Conservation (phyloP, 2,888 invertebrate genomes). For the Leptinotarsa tumamoca region DNA sequence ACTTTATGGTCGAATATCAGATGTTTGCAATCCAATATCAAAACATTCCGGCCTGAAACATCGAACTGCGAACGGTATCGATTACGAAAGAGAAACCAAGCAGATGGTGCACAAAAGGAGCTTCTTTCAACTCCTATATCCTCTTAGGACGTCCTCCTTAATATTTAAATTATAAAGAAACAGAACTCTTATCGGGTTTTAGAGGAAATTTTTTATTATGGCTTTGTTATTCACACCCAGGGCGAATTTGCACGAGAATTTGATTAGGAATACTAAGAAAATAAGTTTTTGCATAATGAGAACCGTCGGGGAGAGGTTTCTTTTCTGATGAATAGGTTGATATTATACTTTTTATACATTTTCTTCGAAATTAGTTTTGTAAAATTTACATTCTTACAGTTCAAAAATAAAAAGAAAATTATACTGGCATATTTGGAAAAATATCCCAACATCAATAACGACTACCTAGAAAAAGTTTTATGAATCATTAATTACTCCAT, state of each 20-base stretch:
- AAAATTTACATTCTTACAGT: too few species aligned
- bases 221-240: slow-evolving; percentile 27
- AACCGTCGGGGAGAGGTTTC: background rate
- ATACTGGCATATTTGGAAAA: too few species aligned
- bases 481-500: too few species aligned
- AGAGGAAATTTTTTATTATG: slow-evolving; percentile 24
- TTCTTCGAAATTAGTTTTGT: too few species aligned
- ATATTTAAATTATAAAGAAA: slow-evolving; percentile 45
- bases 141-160: slow-evolving; percentile 33
- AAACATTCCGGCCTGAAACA: slow-evolving; percentile 29
- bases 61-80: slow-evolving; percentile 28
- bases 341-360: too few species aligned
- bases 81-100: slow-evolving; percentile 41
- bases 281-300: background rate
- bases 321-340: too few species aligned
- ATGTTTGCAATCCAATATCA: background rate
- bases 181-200: slow-evolving; percentile 34
- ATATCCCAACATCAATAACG: too few species aligned
- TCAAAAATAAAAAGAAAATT: too few species aligned
- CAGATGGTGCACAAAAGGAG: slow-evolving; percentile 39
- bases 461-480: too few species aligned
- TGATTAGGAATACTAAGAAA: background rate
- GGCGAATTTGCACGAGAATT: background rate
- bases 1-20: background rate
- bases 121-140: slow-evolving; percentile 37